A percentile compares a stretch with the other conserved stretches of the same genome.
Evolutionary conservation across 2,113 vertebrate species (phyloP).

Genomic region (Cryptotis parvus): DNA sequence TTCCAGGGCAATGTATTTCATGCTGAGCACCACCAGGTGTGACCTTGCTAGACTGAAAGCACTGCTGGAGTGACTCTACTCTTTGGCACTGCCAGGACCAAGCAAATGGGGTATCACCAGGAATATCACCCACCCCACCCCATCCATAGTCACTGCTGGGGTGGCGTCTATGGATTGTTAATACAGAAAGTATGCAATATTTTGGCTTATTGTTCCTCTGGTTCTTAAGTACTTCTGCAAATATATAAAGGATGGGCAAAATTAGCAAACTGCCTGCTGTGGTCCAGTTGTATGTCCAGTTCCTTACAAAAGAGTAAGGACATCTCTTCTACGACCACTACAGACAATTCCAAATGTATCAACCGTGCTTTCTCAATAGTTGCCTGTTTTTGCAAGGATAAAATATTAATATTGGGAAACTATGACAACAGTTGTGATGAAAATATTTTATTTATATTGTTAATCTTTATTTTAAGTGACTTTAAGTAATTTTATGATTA

Average conservation of each 20-base stretch:
- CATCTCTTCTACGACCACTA: background rate
- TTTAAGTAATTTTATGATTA: background rate
- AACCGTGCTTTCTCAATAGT: background rate
- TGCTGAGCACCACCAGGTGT: too few species aligned
- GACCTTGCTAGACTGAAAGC: too few species aligned
- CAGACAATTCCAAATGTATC: background rate
- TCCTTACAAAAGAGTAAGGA: background rate
- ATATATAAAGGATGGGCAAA: background rate
- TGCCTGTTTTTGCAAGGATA: background rate
- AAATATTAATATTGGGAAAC: background rate
- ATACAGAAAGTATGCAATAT: background rate
- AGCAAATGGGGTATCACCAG: too few species aligned
- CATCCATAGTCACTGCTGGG: too few species aligned
- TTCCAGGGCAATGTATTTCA: too few species aligned
- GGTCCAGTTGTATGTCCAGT: accelerated
- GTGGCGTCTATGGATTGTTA: too few species aligned
- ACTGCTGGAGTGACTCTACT: too few species aligned
- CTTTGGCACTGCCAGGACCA: too few species aligned
- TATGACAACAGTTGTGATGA: background rate
- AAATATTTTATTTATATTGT: constrained; percentile 13
- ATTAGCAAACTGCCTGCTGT: background rate
- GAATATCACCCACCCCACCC: too few species aligned
- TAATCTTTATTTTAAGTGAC: background rate
- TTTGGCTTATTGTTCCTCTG: background rate
- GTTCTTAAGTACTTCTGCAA: background rate